A percentile compares a stretch with the other conserved stretches of the same genome.
Evolutionary conservation across 2,888 invertebrate species (phyloP).

Genomic region (Petrophora chlorosata): DNA sequence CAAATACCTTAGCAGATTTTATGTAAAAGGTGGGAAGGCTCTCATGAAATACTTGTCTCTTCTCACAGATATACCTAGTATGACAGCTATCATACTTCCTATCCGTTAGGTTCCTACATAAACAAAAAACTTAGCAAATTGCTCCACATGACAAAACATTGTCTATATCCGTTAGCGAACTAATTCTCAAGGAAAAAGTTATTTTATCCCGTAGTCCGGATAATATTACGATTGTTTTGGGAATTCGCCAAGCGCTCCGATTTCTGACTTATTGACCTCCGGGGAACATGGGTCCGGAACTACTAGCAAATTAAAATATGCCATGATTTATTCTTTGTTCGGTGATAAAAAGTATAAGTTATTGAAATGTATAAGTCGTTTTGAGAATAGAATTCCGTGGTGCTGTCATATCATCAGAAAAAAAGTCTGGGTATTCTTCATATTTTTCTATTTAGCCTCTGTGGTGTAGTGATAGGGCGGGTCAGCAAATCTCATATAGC

Average conservation of each 20-base stretch:
- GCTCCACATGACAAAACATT: constrained; percentile 24
- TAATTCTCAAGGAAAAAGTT: constrained; percentile 44
- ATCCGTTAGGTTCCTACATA: neutral
- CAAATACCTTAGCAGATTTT: too few relatives aligned
- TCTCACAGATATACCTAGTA: too few relatives aligned
- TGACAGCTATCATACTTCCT: too few relatives aligned
- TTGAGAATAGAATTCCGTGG: neutral
- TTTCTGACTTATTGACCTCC: constrained; percentile 73
- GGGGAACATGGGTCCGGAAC: constrained; percentile 54
- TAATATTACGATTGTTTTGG: constrained; percentile 75
- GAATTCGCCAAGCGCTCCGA: constrained; percentile 70
- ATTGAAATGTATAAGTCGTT: neutral
- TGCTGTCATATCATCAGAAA: too few relatives aligned
- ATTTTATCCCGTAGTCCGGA: constrained; percentile 45
- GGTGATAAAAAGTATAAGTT: constrained; percentile 2
- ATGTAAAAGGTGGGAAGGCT: too few relatives aligned
- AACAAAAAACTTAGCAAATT: constrained; percentile 20
- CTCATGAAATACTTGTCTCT: too few relatives aligned
- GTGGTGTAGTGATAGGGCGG: too few relatives aligned
- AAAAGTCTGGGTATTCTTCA: too few relatives aligned
- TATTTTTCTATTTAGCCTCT: too few relatives aligned
- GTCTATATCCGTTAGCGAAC: constrained; percentile 29
- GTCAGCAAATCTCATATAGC: too few relatives aligned
- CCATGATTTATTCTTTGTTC: constrained; percentile 49
- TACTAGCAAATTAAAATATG: constrained; percentile 53